Base-by-base conservation (phyloP, 2,797 vertebrate species). In the Chelmon rostratus region DNA sequence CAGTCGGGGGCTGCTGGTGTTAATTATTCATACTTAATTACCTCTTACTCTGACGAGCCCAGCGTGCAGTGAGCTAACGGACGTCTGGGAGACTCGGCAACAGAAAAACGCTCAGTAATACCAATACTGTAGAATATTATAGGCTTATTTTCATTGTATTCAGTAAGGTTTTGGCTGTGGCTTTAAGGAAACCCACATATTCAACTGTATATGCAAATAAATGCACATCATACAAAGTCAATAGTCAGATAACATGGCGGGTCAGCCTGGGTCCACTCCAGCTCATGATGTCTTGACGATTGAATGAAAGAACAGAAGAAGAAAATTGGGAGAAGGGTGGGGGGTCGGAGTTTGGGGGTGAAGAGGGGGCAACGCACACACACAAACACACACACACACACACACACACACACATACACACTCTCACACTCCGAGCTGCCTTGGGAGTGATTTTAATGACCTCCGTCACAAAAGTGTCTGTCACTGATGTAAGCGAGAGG, bases 21-120 rank as follows among this genome's bases (percentile, higher is more conserved):
- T 96, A 96, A 96, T 96, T 96, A 96, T 96, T 96, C 92, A 96
- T 95, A 94, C 90, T 95, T 96, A 94, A 95, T 96, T 96, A 96
- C 88, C 87, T 93, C 94, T 92, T 89, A 90, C 88, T 83, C 89
- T 91, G 90, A 92, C 85, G 78, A 88, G 84, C 84, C 68, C 86
- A 88, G 88, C 58, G 56, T 92, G 87, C 77, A 84, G 80, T 42
- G 56, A 82, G 85, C 89, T 79, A 88, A 80, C 64, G 70, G 84
- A 85, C 73, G 84, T 94, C 87, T 90, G 88, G 85, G 91, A 89
- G 73, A 59, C 68, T 6, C 64, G 54, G 77, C 69, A 78, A 69
- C 40, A 78, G 46, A 73, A 78, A 88, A 76, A 42, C 23, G 47
- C 61, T 79, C 59, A 46, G 78, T 77, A 59, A 83, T 78, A 69